Evolutionary conservation across 2,797 vertebrate genomes (phyloP).

Genomic region (Enteromius trimaculatus): DNA sequence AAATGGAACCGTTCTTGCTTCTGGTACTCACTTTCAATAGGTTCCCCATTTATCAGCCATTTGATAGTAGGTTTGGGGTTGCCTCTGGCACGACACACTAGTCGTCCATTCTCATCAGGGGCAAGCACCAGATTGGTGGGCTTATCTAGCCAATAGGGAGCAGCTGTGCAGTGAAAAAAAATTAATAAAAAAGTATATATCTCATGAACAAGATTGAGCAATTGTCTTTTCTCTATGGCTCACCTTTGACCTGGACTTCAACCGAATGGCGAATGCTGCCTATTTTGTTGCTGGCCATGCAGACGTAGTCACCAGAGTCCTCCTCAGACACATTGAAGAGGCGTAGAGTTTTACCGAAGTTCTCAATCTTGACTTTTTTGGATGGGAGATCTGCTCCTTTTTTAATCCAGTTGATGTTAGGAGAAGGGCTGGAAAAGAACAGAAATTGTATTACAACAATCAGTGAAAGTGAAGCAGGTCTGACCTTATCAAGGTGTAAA

Average conservation of each 20-base stretch:
- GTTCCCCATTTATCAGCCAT: conserved; percentile 91
- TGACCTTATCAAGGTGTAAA: too few species aligned
- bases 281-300: conserved; percentile 92
- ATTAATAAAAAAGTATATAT: neutral
- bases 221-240: conserved; percentile 56
- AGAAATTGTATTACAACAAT: neutral
- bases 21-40: conserved; percentile 82
- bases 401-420: conserved; percentile 94
- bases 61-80: conserved; percentile 92
- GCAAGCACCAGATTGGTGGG: conserved; percentile 91
- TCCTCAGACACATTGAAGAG: conserved; percentile 91
- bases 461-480: neutral
- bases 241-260: conserved; percentile 96
- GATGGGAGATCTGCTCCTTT: conserved; percentile 90
- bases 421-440: conserved; percentile 75
- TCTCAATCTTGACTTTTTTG: conserved; percentile 86
- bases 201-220: neutral
- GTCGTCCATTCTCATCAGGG: conserved; percentile 87
- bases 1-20: neutral
- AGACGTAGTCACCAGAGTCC: conserved; percentile 92
- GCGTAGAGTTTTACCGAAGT: conserved; percentile 91
- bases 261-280: conserved; percentile 93
- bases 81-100: conserved; percentile 93
- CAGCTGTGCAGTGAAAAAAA: conserved; percentile 77
- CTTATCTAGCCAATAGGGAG: conserved; percentile 95